Evolutionary conservation across 2,888 invertebrate species (phyloP).

Genomic region (Merodon equestris): DNA sequence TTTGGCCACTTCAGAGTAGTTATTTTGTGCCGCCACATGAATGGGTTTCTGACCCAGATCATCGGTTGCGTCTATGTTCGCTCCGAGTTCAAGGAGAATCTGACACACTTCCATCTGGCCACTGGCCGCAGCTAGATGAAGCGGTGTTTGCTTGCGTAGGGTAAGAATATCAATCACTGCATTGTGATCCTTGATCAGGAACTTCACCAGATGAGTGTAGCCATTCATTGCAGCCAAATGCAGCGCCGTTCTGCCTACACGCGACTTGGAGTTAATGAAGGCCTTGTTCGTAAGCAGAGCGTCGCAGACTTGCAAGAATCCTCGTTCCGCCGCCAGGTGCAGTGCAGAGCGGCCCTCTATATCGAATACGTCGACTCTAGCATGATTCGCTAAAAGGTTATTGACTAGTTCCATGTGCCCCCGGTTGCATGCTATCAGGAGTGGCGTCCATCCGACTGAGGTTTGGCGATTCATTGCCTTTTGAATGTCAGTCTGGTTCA

Average conservation of each 20-base stretch:
- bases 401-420: constrained; percentile 97
- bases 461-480: constrained; percentile 96
- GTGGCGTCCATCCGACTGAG: constrained; percentile 97
- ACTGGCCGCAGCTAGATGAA: constrained; percentile 97
- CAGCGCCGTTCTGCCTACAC: constrained; percentile 97
- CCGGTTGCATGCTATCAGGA: constrained; percentile 96
- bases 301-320: constrained; percentile 93
- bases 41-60: constrained; percentile 98
- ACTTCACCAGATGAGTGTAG: constrained; percentile 92
- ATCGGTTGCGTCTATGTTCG: constrained; percentile 97
- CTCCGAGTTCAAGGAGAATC: constrained; percentile 93
- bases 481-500: constrained; percentile 93
- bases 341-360: constrained; percentile 96
- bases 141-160: constrained; percentile 96
- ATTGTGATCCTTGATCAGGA: constrained; percentile 95
- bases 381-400: constrained; percentile 94
- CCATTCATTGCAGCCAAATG: constrained; percentile 99
- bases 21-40: constrained; percentile 98
- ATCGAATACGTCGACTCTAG: constrained; percentile 99
- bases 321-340: constrained; percentile 96
- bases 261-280: constrained; percentile 98
- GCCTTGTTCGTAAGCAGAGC: constrained; percentile 96
- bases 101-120: constrained; percentile 98
- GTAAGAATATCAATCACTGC: constrained; percentile 98
- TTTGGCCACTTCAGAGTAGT: constrained; percentile 98